phyloP scores from a whole-genome alignment of 1,140 invertebrate genomes.

The Ladona fulva region DNA sequence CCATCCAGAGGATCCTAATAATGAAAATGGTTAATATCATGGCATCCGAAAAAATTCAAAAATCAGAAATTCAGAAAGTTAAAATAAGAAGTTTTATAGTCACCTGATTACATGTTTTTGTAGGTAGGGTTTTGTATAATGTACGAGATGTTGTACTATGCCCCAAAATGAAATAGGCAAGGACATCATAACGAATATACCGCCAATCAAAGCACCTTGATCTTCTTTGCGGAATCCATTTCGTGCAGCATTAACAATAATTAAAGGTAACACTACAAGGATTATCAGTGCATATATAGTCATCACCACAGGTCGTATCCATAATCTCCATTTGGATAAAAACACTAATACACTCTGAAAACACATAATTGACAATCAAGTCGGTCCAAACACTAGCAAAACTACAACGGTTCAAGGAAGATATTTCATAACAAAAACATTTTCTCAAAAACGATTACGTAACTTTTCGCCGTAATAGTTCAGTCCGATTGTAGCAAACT shows the following conservation, averaged over 20 bases:
- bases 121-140: slow-evolving; percentile 85
- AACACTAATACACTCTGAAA: background rate
- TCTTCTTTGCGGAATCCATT: slow-evolving; percentile 62
- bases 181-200: slow-evolving; percentile 81
- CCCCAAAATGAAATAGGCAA: slow-evolving; percentile 90
- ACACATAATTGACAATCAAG: background rate
- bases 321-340: slow-evolving; percentile 60
- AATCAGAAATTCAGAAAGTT: too few species aligned
- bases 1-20: slow-evolving; percentile 91
- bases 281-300: slow-evolving; percentile 69
- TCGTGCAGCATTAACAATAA: slow-evolving; percentile 57
- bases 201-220: slow-evolving; percentile 66
- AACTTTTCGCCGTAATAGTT: too few species aligned
- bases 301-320: slow-evolving; percentile 78
- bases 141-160: slow-evolving; percentile 86
- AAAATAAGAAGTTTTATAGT: too few species aligned
- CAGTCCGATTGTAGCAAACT: too few species aligned
- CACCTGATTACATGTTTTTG: slow-evolving; percentile 91
- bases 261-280: slow-evolving; percentile 70
- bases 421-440: too few species aligned
- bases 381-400: too few species aligned
- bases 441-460: too few species aligned
- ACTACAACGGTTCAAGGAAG: too few species aligned
- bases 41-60: too few species aligned
- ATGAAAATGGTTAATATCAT: too few species aligned